Percentiles rank a stretch among this genome's conserved stretches.
These are phyloP conservation scores for Nothobranchius kuhntae DNA, from an alignment of 2,113 vertebrate species.

Conservation along the genomic window DNA sequence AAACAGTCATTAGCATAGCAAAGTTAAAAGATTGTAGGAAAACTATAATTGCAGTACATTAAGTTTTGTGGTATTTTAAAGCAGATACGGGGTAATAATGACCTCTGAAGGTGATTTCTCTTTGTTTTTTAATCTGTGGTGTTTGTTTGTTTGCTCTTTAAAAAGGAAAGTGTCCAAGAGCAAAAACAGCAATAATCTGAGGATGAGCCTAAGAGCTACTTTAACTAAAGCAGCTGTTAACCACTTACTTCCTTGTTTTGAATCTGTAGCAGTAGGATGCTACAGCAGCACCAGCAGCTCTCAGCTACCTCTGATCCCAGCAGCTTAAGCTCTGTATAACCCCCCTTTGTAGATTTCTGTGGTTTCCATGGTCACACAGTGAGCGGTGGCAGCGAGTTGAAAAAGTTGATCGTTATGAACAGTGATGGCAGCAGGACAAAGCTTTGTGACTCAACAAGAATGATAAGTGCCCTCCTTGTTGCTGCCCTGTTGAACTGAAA, in stretches of 20 bases:
- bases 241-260: not conserved
- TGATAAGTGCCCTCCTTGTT: not conserved
- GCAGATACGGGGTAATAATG: not conserved
- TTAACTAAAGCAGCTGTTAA: not conserved
- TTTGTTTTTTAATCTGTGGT: not conserved
- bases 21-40: not conserved
- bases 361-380: constrained; percentile 11
- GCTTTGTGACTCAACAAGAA: not conserved
- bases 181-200: constrained; percentile 17
- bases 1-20: not conserved
- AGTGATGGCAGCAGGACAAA: constrained; percentile 1
- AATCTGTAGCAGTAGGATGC: constrained; percentile 3
- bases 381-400: not conserved
- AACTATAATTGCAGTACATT: no score
- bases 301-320: constrained; percentile 5
- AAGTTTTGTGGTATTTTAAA: no score
- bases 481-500: not conserved
- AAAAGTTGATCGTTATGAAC: not conserved
- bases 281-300: not conserved
- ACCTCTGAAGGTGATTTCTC: not conserved
- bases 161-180: constrained; percentile 13
- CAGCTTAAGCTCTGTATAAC: not conserved
- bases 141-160: constrained; percentile 24
- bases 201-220: constrained; percentile 8
- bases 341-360: not conserved